These are phyloP conservation scores for Caenorhabditis angaria DNA, from an alignment of 2,888 invertebrate genomes.

Conservation along the genomic window DNA sequence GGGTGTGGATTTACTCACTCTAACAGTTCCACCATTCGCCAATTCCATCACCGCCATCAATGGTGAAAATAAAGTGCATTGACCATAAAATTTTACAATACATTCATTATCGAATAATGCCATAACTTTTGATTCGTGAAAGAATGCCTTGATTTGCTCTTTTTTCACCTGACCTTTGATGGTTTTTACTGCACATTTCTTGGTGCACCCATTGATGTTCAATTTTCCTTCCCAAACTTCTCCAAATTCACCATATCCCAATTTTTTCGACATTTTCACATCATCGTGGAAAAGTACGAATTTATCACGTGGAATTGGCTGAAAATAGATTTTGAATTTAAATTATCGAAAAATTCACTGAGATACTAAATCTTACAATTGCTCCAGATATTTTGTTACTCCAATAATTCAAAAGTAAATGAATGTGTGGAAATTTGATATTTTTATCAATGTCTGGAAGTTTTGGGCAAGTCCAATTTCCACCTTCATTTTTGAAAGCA, in stretches of 20 bases:
- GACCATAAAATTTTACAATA: slow-evolving; percentile 3
- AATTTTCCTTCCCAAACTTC: slow-evolving; percentile 2
- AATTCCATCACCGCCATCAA: slow-evolving; percentile 3
- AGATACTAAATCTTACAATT: background rate
- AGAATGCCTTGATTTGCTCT: background rate
- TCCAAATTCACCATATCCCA: slow-evolving; percentile 6
- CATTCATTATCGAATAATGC: background rate
- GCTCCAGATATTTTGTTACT: background rate
- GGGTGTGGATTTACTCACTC: background rate
- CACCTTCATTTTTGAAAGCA: background rate
- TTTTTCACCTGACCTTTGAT: background rate
- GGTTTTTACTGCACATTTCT: background rate
- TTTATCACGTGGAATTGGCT: background rate
- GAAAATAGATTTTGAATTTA: background rate
- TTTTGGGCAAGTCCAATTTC: background rate
- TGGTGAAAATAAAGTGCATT: background rate
- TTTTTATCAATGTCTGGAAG: background rate
- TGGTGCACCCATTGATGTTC: background rate
- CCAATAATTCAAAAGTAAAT: background rate
- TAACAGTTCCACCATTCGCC: slow-evolving; percentile 1
- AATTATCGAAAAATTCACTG: no score
- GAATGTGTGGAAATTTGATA: background rate
- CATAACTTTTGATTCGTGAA: slow-evolving; percentile 1
- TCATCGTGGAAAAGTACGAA: background rate
- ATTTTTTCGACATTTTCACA: background rate